These are phyloP conservation scores for Paramormyrops kingsleyae DNA, from an alignment of 2,113 vertebrate species.

Conservation along the genomic window DNA sequence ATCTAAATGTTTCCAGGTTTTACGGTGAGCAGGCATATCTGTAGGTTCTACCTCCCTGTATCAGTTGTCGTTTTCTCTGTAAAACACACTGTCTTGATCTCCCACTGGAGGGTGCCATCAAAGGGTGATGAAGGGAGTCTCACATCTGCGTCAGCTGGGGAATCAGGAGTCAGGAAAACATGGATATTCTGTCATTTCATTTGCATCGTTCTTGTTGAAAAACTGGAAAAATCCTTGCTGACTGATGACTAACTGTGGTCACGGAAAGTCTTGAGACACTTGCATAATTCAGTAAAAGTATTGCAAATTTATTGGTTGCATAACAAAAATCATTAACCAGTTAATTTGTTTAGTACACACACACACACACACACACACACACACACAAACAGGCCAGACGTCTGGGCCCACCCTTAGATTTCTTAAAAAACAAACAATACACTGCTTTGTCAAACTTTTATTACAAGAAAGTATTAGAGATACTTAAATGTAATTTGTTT, in stretches of 20 bases:
- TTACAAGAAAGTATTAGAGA: too few species aligned
- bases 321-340: neutral
- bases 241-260: neutral
- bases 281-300: neutral
- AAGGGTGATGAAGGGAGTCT: neutral
- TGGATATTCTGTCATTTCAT: neutral
- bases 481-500: too few species aligned
- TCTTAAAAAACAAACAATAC: too few species aligned
- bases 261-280: neutral
- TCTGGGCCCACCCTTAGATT: too few species aligned
- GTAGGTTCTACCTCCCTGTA: neutral
- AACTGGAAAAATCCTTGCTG: neutral
- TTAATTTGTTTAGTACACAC: neutral
- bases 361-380: neutral
- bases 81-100: neutral
- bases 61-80: neutral
- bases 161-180: neutral
- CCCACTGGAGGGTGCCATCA: neutral
- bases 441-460: too few species aligned
- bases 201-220: neutral
- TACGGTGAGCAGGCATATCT: neutral
- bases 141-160: neutral
- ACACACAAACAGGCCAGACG: neutral
- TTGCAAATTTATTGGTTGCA: neutral
- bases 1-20: neutral